phyloP scores from a whole-genome alignment of 2,113 vertebrate species.

The Actenoides hombroni region DNA sequence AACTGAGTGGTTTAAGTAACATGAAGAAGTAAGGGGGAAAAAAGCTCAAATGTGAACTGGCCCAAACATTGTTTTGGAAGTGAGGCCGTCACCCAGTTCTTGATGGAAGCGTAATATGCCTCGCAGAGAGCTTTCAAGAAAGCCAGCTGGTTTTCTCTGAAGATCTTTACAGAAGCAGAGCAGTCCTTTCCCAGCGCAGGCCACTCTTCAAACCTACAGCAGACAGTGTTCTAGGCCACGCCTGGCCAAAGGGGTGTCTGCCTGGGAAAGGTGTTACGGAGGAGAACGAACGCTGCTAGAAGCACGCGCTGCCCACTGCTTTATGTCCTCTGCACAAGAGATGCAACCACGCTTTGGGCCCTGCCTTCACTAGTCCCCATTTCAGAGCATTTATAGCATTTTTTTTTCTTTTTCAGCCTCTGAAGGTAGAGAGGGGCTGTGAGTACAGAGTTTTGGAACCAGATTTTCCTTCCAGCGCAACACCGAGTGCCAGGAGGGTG shows the following conservation, averaged over 20 bases:
- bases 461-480: not conserved
- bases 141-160: not conserved
- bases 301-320: not conserved
- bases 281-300: not conserved
- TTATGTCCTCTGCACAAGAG: not conserved
- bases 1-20: not conserved
- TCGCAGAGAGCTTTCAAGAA: not conserved
- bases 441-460: not conserved
- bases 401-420: not conserved
- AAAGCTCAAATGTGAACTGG: not conserved
- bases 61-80: not conserved
- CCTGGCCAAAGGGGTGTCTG: not conserved
- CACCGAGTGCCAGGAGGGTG: not conserved
- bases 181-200: not conserved
- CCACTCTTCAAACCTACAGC: not conserved
- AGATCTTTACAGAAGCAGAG: not conserved
- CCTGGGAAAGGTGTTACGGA: not conserved
- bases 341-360: not conserved
- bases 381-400: not conserved
- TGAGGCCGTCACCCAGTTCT: not conserved
- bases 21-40: not conserved
- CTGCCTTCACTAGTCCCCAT: not conserved
- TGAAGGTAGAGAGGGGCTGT: not conserved
- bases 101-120: not conserved
- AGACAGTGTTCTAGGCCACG: not conserved